Evolutionary conservation across 2,797 vertebrate species (phyloP).

Genomic region (Simalia tracyae): DNA sequence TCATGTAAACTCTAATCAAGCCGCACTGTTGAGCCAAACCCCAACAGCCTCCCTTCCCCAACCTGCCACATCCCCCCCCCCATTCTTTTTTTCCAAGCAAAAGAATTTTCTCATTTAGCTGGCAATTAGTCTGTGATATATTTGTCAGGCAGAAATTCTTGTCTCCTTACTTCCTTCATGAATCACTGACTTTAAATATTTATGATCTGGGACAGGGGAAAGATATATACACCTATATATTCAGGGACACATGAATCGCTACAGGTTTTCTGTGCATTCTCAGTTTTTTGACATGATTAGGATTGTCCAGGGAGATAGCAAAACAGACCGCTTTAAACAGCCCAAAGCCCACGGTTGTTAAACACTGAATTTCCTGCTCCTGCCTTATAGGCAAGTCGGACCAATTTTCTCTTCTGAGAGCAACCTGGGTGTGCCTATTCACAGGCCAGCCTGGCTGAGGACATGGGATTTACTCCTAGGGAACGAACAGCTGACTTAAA

Average conservation of each 20-base stretch:
- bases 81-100: not conserved
- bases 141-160: conserved; percentile 13
- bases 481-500: too few relatives aligned
- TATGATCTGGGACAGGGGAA: not conserved
- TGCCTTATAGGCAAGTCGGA: not conserved
- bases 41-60: not conserved
- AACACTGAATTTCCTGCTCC: not conserved
- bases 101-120: not conserved
- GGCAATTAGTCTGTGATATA: conserved; percentile 5
- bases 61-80: not conserved
- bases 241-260: too few relatives aligned
- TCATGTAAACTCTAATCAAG: not conserved
- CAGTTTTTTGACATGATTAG: not conserved
- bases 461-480: not conserved
- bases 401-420: not conserved
- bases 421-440: not conserved
- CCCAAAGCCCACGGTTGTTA: not conserved
- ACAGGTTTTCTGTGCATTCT: not conserved
- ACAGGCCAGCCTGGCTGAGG: not conserved
- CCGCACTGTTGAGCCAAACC: not conserved
- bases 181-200: conserved; percentile 25
- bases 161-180: not conserved
- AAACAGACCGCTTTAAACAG: not conserved
- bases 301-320: not conserved
- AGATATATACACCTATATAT: not conserved